Evolutionary conservation across 2,888 invertebrate genomes (phyloP), one percentile per base, ranked within the genome.

Genomic region (Acrocera orbiculus): DNA sequence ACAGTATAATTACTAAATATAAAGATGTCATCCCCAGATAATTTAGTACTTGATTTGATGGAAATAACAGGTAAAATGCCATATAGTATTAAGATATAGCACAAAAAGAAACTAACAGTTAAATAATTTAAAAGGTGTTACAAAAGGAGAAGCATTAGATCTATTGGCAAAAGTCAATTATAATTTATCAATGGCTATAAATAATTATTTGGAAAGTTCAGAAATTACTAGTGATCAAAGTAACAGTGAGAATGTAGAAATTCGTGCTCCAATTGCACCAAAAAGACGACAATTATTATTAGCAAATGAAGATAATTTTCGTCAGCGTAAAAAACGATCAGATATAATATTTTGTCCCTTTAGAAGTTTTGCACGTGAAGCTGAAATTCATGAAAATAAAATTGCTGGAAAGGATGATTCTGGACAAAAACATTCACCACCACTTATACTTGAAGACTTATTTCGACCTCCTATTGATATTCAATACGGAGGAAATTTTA

Each of bases 391-490:
- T 52, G 58, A 58, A 37, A 52, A 57, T 37, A 52, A 53, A 35
- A 39, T 57, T 10, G 48, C 51, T 22, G 50, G 47, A 4, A 42
- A 49, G 2, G 51, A 50, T 3, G 37, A 11, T 23, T 8, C 22
- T 8, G 23, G n/a, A 10, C 22, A 22, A 10, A 5, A 4, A n/a
- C 4, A n/a, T 11, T n/a, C 6, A 5, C 11, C 23, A 23, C 8
- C n/a, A n/a, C n/a, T n/a, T n/a, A n/a, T n/a, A 20, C 55, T 78
- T 24, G 74, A 73, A 52, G 73, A 75, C 49, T 57, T 78, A 14
- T 78, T 72, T 51, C 63, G 58, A 32, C 78, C 77, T 7, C 78
- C 78, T 1, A 62, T 72, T 35, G 75, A 76, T 46, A 60, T 78
- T 27, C 64, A 73, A 17, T 70, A 65, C 48, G 59, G 66, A 37